Evolutionary conservation across 2,797 vertebrate genomes (phyloP), one percentile per base, ranked within the genome.

Genomic region (Carapus acus): DNA sequence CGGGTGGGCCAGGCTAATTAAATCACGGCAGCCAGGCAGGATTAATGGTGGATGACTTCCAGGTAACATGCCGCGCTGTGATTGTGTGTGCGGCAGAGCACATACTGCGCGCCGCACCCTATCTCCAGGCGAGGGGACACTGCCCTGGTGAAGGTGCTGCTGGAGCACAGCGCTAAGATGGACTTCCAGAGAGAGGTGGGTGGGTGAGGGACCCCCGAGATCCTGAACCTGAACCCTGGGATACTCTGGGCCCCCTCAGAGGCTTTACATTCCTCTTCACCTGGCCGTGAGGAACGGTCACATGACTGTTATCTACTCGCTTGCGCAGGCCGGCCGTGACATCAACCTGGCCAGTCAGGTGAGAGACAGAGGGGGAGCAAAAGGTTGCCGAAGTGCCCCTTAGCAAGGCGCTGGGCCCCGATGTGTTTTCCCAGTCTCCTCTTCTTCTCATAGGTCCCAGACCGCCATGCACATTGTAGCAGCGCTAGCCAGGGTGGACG

Each of bases 401-500:
- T n/a, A n/a, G n/a, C n/a, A n/a, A n/a, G n/a, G n/a, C n/a, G n/a
- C n/a, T n/a, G 27, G 27, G 27, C 11, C 27, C 27, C 27, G 11
- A 29, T 33, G 34, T 36, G 34, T 36, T 36, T 15, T n/a, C 34
- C 7, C n/a, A 7, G 4, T 36, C n/a, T 36, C 13, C 7, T 13
- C 18, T 36, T 22, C 34, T 49, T 19, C 12, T 43, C 49, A 98
- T 93, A 90, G 89, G 66, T 86, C 80, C 36, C 92, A 95, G 84
- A 94, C 90, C 6, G 85, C 81, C 8, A 77, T 97, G 43, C 94
- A 95, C 40, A 48, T 93, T 37, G 91, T 90, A 46, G 89, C 93
- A 62, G 93, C 97, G 61, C 55, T 88, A 64, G 92, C 89, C 53
- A 91, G 86, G 20, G 84, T 88, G 62, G 92, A 97, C 7, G 44